A percentile compares a stretch with the other conserved stretches of the same genome.
phyloP scores from a whole-genome alignment of 2,797 vertebrate species.

The Macropus fuliginosus region DNA sequence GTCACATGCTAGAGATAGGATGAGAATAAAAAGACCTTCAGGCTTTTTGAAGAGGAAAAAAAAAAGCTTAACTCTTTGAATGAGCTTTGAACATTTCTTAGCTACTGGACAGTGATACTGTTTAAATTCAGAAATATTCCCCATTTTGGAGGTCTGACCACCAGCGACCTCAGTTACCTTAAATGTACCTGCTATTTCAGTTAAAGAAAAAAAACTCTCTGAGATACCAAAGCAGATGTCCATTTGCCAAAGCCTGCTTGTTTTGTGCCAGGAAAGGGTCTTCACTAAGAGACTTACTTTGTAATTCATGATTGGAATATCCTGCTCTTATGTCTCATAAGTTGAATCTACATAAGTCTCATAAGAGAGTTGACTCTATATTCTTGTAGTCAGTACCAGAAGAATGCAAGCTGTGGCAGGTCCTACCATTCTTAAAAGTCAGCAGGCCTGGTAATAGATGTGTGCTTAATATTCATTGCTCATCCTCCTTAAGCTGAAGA shows the following conservation, averaged over 20 bases:
- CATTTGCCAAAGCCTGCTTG: neutral
- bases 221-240: neutral
- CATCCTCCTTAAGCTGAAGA: neutral
- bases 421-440: neutral
- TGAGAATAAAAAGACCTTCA: conserved; percentile 8
- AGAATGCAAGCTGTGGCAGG: neutral
- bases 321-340: neutral
- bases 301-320: neutral
- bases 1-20: neutral
- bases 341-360: neutral
- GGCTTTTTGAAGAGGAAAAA: neutral
- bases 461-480: neutral
- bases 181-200: neutral
- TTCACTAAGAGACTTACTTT: neutral
- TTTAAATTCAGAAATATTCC: neutral
- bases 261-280: neutral
- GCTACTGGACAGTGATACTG: neutral
- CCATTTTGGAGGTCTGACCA: neutral
- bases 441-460: neutral
- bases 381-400: neutral
- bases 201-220: neutral
- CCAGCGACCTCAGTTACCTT: neutral
- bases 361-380: neutral
- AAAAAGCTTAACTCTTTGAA: neutral
- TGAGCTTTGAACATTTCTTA: neutral